Conservation (phyloP, 2,888 invertebrate genomes). For the Agriopis marginaria region DNA sequence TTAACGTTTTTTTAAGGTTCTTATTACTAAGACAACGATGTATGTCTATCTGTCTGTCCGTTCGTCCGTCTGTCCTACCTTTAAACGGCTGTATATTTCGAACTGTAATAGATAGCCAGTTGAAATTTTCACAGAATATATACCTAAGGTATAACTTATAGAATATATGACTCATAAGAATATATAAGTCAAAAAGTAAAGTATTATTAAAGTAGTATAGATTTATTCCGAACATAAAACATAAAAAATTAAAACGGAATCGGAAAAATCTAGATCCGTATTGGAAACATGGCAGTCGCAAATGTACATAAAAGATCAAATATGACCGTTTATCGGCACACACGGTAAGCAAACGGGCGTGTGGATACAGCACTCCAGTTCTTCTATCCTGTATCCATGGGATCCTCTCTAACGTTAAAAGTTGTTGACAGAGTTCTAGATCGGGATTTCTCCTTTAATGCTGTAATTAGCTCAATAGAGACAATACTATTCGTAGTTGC, state of each 20-base stretch:
- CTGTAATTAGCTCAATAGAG: slow-evolving; percentile 23
- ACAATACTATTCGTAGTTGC: not conserved
- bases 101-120: no score
- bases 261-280: slow-evolving; percentile 24
- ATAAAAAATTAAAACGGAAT: not conserved
- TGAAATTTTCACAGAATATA: no score
- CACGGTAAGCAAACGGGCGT: slow-evolving; percentile 61
- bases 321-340: slow-evolving; percentile 60
- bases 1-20: no score
- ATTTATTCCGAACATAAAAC: no score
- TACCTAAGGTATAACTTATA: no score
- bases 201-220: no score
- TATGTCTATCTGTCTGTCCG: no score
- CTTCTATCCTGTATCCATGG: slow-evolving; percentile 66
- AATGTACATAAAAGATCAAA: slow-evolving; percentile 52
- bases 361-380: slow-evolving; percentile 73
- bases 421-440: slow-evolving; percentile 42
- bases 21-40: no score
- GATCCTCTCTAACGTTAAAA: slow-evolving; percentile 51
- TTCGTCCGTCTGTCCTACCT: no score
- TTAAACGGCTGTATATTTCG: no score
- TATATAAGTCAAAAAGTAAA: no score
- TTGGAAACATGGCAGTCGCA: slow-evolving; percentile 19
- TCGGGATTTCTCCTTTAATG: slow-evolving; percentile 18
- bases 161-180: no score